These are phyloP conservation scores for Schizotus pectinicornis DNA, from an alignment of 2,888 invertebrate genomes.

Conservation along the genomic window DNA sequence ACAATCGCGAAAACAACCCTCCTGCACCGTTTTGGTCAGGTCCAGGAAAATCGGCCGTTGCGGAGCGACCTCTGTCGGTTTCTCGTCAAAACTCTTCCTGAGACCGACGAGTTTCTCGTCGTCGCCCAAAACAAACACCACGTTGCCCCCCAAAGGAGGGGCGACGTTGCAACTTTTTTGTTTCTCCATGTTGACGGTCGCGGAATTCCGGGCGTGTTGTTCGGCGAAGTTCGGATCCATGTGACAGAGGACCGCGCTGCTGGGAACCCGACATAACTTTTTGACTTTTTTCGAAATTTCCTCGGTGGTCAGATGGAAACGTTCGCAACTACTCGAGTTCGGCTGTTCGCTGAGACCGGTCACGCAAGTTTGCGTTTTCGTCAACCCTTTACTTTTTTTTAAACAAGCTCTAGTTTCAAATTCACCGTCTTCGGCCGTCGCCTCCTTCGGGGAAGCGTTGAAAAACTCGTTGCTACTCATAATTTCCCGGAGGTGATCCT, in stretches of 20 bases:
- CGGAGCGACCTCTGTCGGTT: slow-evolving; percentile 10
- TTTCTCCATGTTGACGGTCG: slow-evolving; percentile 18
- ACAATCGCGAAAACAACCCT: slow-evolving; percentile 38
- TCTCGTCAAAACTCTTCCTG: slow-evolving; percentile 15
- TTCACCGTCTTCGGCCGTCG: slow-evolving; percentile 12
- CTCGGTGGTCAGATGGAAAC: slow-evolving; percentile 10
- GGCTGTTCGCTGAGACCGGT: slow-evolving; percentile 6
- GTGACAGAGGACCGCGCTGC: slow-evolving; percentile 37
- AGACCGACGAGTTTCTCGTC: slow-evolving; percentile 71
- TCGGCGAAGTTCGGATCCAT: slow-evolving; percentile 25
- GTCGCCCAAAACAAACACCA: slow-evolving; percentile 75
- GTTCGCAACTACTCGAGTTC: neutral
- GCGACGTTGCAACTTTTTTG: slow-evolving; percentile 8
- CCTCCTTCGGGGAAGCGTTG: no score
- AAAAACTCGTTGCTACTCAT: slow-evolving; percentile 25
- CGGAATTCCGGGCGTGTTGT: neutral
- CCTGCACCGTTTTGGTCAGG: slow-evolving; percentile 14
- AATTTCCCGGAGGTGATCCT: slow-evolving; percentile 49
- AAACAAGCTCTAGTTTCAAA: neutral
- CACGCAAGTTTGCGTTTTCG: slow-evolving; percentile 30
- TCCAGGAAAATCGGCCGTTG: slow-evolving; percentile 24
- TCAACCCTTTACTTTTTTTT: slow-evolving; percentile 19
- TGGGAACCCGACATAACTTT: slow-evolving; percentile 41
- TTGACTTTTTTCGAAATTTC: slow-evolving; percentile 39
- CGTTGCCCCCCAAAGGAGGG: slow-evolving; percentile 43